Conservation (phyloP, 2,888 invertebrate genomes). For the Ischnura elegans region DNA sequence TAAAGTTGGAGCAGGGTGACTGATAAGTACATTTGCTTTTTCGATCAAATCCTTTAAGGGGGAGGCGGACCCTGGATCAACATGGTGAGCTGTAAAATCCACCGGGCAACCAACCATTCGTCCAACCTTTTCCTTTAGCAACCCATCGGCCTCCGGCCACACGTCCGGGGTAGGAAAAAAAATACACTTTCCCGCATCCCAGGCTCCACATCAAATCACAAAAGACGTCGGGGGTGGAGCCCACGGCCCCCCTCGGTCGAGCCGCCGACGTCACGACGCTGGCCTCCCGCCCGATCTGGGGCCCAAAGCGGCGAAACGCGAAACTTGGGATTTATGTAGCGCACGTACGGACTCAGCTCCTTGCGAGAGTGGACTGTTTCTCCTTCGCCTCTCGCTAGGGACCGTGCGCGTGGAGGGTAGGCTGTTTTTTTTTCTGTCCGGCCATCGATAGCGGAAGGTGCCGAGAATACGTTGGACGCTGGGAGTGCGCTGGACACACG, state of each 20-base stretch:
- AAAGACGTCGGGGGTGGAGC: background rate
- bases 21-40: background rate
- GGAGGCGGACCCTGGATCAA: background rate
- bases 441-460: background rate
- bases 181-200: too few species aligned
- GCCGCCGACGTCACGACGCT: background rate
- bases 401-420: background rate
- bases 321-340: constrained; percentile 28
- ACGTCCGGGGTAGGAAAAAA: too few species aligned
- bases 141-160: too few species aligned
- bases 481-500: too few species aligned
- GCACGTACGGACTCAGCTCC: background rate
- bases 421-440: background rate
- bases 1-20: too few species aligned
- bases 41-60: background rate
- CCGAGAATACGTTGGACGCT: background rate
- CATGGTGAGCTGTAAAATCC: background rate
- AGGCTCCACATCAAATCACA: background rate
- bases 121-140: background rate
- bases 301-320: constrained; percentile 16
- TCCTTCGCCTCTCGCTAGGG: background rate
- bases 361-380: constrained; percentile 26
- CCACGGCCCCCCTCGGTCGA: background rate
- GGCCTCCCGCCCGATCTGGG: background rate
- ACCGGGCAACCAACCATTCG: background rate